phyloP scores from a whole-genome alignment of 2,888 invertebrate species.

The Drepana falcataria region DNA sequence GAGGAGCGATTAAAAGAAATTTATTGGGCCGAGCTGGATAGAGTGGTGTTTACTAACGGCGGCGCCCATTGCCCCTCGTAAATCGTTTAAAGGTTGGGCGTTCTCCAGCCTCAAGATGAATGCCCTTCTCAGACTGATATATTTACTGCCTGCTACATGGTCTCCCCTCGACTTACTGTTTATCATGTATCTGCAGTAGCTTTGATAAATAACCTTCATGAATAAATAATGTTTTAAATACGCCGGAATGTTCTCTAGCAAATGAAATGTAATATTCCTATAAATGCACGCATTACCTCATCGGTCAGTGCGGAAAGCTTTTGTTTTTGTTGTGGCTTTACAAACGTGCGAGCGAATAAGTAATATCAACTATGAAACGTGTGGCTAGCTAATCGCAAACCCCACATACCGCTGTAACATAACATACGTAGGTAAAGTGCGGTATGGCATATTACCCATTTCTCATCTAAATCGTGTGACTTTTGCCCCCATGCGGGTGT shows the following conservation, averaged over 20 bases:
- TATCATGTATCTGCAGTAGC: slow-evolving; percentile 51
- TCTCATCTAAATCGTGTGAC: slow-evolving; percentile 61
- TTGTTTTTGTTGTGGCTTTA: slow-evolving; percentile 13
- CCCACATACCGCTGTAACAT: slow-evolving; percentile 22
- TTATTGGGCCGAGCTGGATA: slow-evolving; percentile 43
- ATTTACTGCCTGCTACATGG: slow-evolving; percentile 67
- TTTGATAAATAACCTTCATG: slow-evolving; percentile 45
- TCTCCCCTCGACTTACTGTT: slow-evolving; percentile 43
- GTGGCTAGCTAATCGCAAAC: slow-evolving; percentile 11
- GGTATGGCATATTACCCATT: slow-evolving; percentile 50
- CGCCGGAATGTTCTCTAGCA: slow-evolving; percentile 24
- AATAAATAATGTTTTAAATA: slow-evolving; percentile 36
- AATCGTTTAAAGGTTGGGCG: slow-evolving; percentile 76
- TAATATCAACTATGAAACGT: slow-evolving; percentile 24
- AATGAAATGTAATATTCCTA: neutral
- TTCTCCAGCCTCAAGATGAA: slow-evolving; percentile 71
- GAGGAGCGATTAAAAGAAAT: slow-evolving; percentile 34
- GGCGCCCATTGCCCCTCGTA: slow-evolving; percentile 64
- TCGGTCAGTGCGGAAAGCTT: slow-evolving; percentile 8
- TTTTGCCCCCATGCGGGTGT: slow-evolving; percentile 48
- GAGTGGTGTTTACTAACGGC: slow-evolving; percentile 53
- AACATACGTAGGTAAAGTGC: slow-evolving; percentile 27
- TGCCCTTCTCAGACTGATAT: slow-evolving; percentile 70
- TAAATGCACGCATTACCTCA: neutral
- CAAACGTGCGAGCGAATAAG: slow-evolving; percentile 26